These are phyloP conservation scores for Chesias legatella DNA, from an alignment of 2,888 invertebrate genomes.

Conservation along the genomic window DNA sequence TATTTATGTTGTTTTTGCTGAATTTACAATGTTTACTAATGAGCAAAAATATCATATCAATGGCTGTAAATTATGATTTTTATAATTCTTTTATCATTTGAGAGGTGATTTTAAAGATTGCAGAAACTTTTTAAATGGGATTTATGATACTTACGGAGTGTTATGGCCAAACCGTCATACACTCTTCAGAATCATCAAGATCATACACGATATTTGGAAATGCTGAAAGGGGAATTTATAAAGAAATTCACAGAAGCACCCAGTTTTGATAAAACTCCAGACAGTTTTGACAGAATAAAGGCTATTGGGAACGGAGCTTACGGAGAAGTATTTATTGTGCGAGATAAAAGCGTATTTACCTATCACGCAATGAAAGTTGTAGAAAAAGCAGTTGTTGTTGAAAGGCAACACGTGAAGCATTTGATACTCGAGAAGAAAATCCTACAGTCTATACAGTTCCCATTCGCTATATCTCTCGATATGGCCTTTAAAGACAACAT, in stretches of 20 bases:
- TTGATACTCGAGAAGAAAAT: slow-evolving; percentile 93
- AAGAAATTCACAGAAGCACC: slow-evolving; percentile 40
- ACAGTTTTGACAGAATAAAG: slow-evolving; percentile 86
- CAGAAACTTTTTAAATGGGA: slow-evolving; percentile 43
- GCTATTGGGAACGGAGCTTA: slow-evolving; percentile 94
- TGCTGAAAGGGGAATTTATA: slow-evolving; percentile 57
- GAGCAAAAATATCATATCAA: too few species aligned
- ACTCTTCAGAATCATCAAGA: slow-evolving; percentile 55
- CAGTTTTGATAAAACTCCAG: slow-evolving; percentile 33
- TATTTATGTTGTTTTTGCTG: too few species aligned
- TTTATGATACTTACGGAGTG: slow-evolving; percentile 33
- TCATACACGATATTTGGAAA: slow-evolving; percentile 55
- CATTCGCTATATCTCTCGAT: slow-evolving; percentile 90
- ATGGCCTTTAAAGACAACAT: slow-evolving; percentile 91
- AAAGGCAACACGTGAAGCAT: slow-evolving; percentile 92
- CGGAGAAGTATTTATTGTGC: slow-evolving; percentile 89
- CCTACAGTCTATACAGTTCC: slow-evolving; percentile 89
- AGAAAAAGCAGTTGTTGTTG: slow-evolving; percentile 91
- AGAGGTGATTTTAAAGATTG: slow-evolving; percentile 31
- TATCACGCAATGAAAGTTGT: slow-evolving; percentile 94
- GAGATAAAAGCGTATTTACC: slow-evolving; percentile 81
- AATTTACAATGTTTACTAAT: too few species aligned
- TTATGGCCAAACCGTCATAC: slow-evolving; percentile 54
- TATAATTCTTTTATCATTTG: slow-evolving; percentile 37
- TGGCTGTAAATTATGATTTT: not conserved